These are phyloP conservation scores for Bufo gargarizans DNA, from an alignment of 2,113 vertebrate genomes.

Conservation along the genomic window DNA sequence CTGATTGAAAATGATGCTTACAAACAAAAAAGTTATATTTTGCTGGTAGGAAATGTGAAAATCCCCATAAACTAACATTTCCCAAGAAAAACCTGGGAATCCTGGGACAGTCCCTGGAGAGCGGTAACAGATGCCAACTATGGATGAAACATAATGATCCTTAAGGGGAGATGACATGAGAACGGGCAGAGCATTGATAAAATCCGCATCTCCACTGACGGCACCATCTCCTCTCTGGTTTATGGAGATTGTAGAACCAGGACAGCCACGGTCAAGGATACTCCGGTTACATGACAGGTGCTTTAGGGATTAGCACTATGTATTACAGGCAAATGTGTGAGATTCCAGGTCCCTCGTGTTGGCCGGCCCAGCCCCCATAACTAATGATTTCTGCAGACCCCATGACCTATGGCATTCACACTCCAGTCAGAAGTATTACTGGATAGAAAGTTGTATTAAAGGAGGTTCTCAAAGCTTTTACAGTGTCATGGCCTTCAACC, in stretches of 20 bases:
- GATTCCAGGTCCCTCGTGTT: not conserved
- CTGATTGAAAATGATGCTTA: no score
- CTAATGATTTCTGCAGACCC: constrained; percentile 8
- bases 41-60: no score
- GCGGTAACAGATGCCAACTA: not conserved
- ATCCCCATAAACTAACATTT: not conserved
- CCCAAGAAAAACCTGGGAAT: not conserved
- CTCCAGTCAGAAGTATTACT: no score
- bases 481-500: not conserved
- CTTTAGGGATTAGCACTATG: not conserved
- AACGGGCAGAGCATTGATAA: not conserved
- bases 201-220: no score
- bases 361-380: not conserved
- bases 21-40: no score
- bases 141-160: not conserved
- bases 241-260: not conserved
- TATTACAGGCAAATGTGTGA: not conserved
- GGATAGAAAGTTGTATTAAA: no score
- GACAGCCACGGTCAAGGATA: not conserved
- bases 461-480: no score
- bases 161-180: not conserved
- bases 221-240: no score
- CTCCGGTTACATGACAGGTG: not conserved
- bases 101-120: not conserved
- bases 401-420: not conserved